Evolutionary conservation across 2,888 invertebrate genomes (phyloP).

Genomic region (Ophion ventricosus): DNA sequence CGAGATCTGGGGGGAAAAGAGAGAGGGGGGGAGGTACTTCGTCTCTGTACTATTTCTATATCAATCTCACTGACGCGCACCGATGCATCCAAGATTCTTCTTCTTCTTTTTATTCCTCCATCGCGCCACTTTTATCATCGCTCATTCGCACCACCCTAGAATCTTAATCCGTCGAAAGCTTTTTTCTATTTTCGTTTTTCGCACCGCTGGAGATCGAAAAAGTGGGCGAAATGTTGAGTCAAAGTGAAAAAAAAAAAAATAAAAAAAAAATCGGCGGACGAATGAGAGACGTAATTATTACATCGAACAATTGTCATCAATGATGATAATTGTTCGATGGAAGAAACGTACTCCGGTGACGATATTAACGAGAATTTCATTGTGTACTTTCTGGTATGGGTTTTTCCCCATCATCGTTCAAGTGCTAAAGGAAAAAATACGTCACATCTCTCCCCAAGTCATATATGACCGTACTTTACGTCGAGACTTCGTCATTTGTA

Average conservation of each 20-base stretch:
- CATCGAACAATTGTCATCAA: too few species aligned
- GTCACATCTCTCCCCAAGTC: slow-evolving; percentile 45
- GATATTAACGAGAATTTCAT: slow-evolving; percentile 20
- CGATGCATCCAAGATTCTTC: slow-evolving; percentile 46
- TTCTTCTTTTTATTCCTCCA: not conserved
- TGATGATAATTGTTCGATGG: not conserved
- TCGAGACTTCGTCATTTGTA: slow-evolving; percentile 33
- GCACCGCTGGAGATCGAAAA: too few species aligned
- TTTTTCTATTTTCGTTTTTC: not conserved
- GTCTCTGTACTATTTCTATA: slow-evolving; percentile 44
- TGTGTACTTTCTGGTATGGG: not conserved
- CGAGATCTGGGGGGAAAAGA: not conserved
- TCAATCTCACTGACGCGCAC: slow-evolving; percentile 54
- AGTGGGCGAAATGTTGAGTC: not conserved
- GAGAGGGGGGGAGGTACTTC: not conserved
- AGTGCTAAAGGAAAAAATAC: slow-evolving; percentile 4
- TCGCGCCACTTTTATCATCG: not conserved
- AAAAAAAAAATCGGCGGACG: not conserved
- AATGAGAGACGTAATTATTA: not conserved
- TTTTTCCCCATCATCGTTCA: not conserved
- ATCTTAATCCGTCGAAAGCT: not conserved
- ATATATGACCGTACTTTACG: slow-evolving; percentile 9
- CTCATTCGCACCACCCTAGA: not conserved
- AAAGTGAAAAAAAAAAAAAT: not conserved
- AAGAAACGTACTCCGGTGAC: slow-evolving; percentile 12